Evolutionary conservation across 1,140 invertebrate genomes (phyloP), one percentile per base, ranked within the genome.

Genomic region (Zaprionus ghesquierei): DNA sequence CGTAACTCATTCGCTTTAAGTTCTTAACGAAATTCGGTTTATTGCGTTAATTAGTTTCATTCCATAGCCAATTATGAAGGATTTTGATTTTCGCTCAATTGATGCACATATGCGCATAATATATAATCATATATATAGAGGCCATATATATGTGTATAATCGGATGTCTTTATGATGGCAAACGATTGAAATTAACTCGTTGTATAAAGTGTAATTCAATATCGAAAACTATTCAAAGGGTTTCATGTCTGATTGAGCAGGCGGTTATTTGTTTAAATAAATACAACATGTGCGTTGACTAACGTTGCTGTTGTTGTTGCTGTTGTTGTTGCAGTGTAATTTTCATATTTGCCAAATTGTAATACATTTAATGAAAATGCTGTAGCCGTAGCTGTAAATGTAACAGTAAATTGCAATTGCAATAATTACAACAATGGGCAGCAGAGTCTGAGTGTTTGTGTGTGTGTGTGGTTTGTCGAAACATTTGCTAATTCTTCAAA

Each of bases 401-500:
- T 8, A 41, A 41, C 35, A n/a, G n/a, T 15, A 41, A 41, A n/a
- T 15, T 18, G 41, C 41, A 20, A 20, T 10, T 20, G 18, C 0
- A 20, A 20, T 46, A 46, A 46, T 46, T 22, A 46, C 41, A 46
- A 44, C 38, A 44, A 18, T 8, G 38, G 38, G 6, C 5, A 8
- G 6, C 15, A 18, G 8, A 3, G n/a, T n/a, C 38, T 56, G 20
- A 15, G 54, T 35, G 18, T 74, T 12, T 60, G 25, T 69, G 18
- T 62, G 20, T 63, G 38, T 50, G 50, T 63, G 63, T 69, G 70
- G 78, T 74, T 78, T 68, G 82, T 72, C 74, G 75, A 75, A 77
- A 61, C 66, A 79, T 74, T 89, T 81, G 75, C 69, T 76, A 29
- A 54, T 44, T 63, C 75, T 63, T 54, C 65, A 86, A 35, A 64